Percentiles rank a stretch among this genome's conserved stretches.
These are phyloP conservation scores for Drosophila nannoptera DNA, from an alignment of 1,140 invertebrate species.

Conservation along the genomic window DNA sequence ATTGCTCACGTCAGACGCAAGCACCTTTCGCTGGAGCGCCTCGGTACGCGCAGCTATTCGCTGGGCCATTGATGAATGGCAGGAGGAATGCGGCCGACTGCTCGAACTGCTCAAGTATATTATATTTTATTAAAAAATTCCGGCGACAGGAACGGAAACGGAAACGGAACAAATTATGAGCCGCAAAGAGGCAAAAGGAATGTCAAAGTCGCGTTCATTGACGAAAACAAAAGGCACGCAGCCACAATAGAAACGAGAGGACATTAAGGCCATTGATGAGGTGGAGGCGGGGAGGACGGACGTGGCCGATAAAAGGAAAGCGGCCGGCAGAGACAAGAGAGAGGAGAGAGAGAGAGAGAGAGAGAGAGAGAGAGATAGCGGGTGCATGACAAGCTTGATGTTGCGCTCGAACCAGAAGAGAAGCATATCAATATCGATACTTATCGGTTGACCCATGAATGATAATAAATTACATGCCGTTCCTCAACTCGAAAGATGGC, in stretches of 20 bases:
- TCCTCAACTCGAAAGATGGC: neutral
- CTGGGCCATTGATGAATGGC: neutral
- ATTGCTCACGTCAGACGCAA: too few relatives aligned
- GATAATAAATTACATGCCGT: too few relatives aligned
- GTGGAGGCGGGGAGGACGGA: conserved; percentile 5
- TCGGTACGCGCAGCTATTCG: neutral
- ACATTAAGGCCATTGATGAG: conserved; percentile 51
- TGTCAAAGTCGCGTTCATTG: conserved; percentile 56
- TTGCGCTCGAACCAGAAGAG: too few relatives aligned
- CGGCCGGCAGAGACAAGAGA: too few relatives aligned
- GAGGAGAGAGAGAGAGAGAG: too few relatives aligned
- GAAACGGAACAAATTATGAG: conserved; percentile 15
- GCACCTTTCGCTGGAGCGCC: neutral
- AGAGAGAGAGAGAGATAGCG: neutral
- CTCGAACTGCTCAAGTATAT: conserved; percentile 12
- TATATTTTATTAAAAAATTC: conserved; percentile 43
- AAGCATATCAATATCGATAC: neutral
- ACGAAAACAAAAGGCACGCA: conserved; percentile 38
- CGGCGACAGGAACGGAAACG: conserved; percentile 15
- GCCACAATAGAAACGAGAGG: conserved; percentile 42
- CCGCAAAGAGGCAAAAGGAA: conserved; percentile 42
- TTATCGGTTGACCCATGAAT: too few relatives aligned
- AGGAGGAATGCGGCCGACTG: too few relatives aligned
- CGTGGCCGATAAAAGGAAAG: too few relatives aligned
- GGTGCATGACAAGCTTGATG: too few relatives aligned